Percentiles rank a stretch among this genome's conserved stretches.
These are phyloP conservation scores for Streptopelia turtur DNA, from an alignment of 2,797 vertebrate genomes.

Conservation along the genomic window DNA sequence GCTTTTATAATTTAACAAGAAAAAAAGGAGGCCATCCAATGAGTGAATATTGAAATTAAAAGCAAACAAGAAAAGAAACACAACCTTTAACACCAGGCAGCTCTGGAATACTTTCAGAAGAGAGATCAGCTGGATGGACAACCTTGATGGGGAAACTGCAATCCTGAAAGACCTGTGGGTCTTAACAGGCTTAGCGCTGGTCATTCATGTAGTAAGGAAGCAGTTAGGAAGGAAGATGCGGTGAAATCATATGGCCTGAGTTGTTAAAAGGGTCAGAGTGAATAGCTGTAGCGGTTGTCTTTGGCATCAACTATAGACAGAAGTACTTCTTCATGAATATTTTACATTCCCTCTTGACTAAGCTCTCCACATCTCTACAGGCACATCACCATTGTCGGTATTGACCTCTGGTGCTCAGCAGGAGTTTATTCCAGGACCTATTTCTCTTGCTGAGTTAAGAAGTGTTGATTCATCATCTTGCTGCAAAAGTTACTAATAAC, in stretches of 20 bases:
- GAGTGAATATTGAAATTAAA: neutral
- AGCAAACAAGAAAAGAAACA: neutral
- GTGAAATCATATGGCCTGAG: neutral
- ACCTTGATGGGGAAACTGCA: neutral
- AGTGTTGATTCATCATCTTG: neutral
- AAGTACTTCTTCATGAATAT: neutral
- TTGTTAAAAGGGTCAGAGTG: neutral
- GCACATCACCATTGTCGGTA: neutral
- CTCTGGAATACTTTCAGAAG: neutral
- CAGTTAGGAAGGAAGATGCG: neutral
- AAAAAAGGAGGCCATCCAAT: neutral
- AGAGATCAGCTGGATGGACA: neutral
- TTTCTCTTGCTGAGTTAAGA: neutral
- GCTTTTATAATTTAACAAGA: neutral
- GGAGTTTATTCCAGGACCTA: neutral
- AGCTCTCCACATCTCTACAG: neutral
- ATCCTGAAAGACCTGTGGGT: neutral
- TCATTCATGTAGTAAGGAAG: neutral
- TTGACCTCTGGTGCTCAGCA: neutral
- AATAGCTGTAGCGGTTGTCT: neutral
- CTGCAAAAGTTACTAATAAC: conserved; percentile 22
- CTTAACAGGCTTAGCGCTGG: neutral
- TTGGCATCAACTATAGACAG: neutral
- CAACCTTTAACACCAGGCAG: neutral
- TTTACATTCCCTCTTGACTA: neutral